phyloP scores from a whole-genome alignment of 2,797 vertebrate genomes.

The Sebastiscus tertius region DNA sequence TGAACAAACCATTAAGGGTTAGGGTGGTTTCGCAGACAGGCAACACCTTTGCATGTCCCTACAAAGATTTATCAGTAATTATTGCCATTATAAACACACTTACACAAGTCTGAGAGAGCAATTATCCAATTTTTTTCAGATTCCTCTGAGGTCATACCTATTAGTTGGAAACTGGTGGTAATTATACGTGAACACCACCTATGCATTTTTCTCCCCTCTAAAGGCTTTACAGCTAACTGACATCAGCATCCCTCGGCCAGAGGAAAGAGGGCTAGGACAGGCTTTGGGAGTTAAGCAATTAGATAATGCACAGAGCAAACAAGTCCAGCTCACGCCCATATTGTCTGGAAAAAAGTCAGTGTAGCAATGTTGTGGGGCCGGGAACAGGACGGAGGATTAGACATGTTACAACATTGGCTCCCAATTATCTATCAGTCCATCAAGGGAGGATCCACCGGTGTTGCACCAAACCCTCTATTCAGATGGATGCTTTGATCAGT shows the following conservation, averaged over 20 bases:
- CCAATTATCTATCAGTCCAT: slow-evolving; percentile 15
- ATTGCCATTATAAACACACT: slow-evolving; percentile 20
- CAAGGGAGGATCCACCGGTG: slow-evolving; percentile 22
- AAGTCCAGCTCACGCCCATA: slow-evolving; percentile 40
- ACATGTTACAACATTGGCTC: slow-evolving; percentile 38
- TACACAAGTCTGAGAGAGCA: neutral
- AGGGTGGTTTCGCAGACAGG: slow-evolving; percentile 1
- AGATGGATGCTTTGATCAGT: slow-evolving; percentile 36
- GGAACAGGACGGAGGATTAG: slow-evolving; percentile 28
- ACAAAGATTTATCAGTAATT: slow-evolving; percentile 18
- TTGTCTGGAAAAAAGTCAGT: slow-evolving; percentile 24
- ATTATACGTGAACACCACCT: slow-evolving; percentile 33
- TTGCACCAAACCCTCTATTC: slow-evolving; percentile 35
- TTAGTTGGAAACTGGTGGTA: slow-evolving; percentile 23
- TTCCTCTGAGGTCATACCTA: neutral
- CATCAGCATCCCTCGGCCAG: slow-evolving; percentile 29
- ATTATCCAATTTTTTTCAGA: slow-evolving; percentile 22
- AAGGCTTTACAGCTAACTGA: slow-evolving; percentile 1
- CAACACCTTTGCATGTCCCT: slow-evolving; percentile 36
- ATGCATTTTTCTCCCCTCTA: neutral
- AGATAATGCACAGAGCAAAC: slow-evolving; percentile 39
- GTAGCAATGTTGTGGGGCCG: slow-evolving; percentile 1
- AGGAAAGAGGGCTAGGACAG: slow-evolving; percentile 21
- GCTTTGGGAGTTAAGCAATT: slow-evolving; percentile 32
- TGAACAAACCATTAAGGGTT: slow-evolving; percentile 37